A percentile compares a stretch with the other conserved stretches of the same genome.
Evolutionary conservation across 2,888 invertebrate genomes (phyloP).

Genomic region (Amphipoea lucens): DNA sequence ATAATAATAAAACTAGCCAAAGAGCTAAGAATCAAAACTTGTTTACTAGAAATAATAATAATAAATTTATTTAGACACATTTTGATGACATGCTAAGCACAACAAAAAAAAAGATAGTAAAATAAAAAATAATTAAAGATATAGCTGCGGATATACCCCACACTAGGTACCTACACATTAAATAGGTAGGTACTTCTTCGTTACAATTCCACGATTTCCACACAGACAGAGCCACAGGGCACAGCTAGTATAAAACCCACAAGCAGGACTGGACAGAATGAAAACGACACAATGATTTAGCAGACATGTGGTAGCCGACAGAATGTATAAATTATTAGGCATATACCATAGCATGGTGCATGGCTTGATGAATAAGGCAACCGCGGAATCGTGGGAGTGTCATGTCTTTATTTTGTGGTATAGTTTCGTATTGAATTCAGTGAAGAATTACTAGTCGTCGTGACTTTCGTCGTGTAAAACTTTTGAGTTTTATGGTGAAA

Average conservation of each 20-base stretch:
- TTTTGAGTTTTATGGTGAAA: too few relatives aligned
- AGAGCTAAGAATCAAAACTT: too few relatives aligned
- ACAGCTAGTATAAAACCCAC: neutral
- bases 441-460: slow-evolving; percentile 22
- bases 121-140: too few relatives aligned
- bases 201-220: neutral
- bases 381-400: slow-evolving; percentile 11
- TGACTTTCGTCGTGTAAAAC: slow-evolving; percentile 13
- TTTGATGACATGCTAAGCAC: too few relatives aligned
- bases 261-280: slow-evolving; percentile 12
- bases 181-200: too few relatives aligned
- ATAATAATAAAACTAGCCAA: too few relatives aligned
- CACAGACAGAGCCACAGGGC: neutral
- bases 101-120: too few relatives aligned
- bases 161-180: too few relatives aligned
- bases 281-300: slow-evolving; percentile 54
- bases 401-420: slow-evolving; percentile 37
- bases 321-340: slow-evolving; percentile 63
- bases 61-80: too few relatives aligned
- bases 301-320: slow-evolving; percentile 33
- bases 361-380: slow-evolving; percentile 57
- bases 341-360: slow-evolving; percentile 22
- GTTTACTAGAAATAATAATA: too few relatives aligned
- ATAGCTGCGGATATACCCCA: too few relatives aligned
- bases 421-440: slow-evolving; percentile 18